A percentile compares a stretch with the other conserved stretches of the same genome.
phyloP scores from a whole-genome alignment of 2,113 vertebrate species.

The Zosterops lateralis region DNA sequence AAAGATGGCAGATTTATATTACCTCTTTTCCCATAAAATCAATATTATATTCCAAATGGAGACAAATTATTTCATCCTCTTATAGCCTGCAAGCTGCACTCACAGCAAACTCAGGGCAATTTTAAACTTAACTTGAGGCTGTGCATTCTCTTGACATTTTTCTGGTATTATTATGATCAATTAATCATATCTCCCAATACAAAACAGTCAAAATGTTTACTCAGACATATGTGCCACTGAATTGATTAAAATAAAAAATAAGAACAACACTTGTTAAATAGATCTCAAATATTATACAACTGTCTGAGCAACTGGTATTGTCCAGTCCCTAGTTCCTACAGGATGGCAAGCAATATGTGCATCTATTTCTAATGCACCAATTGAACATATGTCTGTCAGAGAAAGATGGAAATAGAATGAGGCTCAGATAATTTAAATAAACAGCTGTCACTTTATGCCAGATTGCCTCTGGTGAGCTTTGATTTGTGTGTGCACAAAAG shows the following conservation, averaged over 20 bases:
- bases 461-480: constrained; percentile 69
- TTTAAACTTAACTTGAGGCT: background rate
- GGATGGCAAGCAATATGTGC: constrained; percentile 71
- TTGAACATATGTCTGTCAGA: constrained; percentile 72
- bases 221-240: background rate
- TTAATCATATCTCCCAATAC: background rate
- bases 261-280: background rate
- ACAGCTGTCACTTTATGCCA: constrained; percentile 74
- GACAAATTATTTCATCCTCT: background rate
- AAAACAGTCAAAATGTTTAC: constrained; percentile 26
- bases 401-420: constrained; percentile 57
- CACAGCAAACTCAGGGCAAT: background rate
- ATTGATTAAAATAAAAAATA: background rate
- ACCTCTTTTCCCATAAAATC: background rate
- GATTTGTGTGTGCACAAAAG: constrained; percentile 39
- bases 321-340: constrained; percentile 40
- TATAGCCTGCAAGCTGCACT: background rate
- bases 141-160: background rate
- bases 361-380: constrained; percentile 55
- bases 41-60: background rate
- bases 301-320: constrained; percentile 56
- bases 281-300: constrained; percentile 19
- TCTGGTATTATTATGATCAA: background rate
- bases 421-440: constrained; percentile 73
- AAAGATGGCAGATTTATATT: background rate